Evolutionary conservation across 2,888 invertebrate genomes (phyloP), one percentile per base, ranked within the genome.

Genomic region (Aleiodes leptofemur): DNA sequence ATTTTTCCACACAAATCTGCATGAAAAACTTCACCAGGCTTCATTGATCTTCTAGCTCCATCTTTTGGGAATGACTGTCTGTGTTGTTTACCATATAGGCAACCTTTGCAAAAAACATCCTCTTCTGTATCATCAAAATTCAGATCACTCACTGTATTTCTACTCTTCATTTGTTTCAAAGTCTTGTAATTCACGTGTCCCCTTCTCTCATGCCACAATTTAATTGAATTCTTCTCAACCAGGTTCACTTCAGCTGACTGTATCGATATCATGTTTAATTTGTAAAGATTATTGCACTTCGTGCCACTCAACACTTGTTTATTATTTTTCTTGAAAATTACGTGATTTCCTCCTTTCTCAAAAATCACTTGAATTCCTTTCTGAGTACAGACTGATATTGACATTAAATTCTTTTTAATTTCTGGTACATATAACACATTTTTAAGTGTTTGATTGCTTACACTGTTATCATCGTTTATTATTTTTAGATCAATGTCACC

Each of bases 131-230:
- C 78, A 29, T 79, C 76, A 59, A 81, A 11, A 31, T 82, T 80
- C 0, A 84, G 82, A 8, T 77, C 77, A 23, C 84, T 83, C n/a
- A 78, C 77, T 9, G 83, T 73, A 23, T 85, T 79, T 75, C 51
- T 78, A 66, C 84, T 68, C 7, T 86, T 76, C 78, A 80, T 79
- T 9, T 76, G 76, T 78, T 77, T 84, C 16, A 86, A 81, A 72
- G 23, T 86, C 80, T 79, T 79, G 72, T 84, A 86, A 72, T 85
- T 83, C 68, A 84, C 84, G 72, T 86, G 87, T 11, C 85, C 85
- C 81, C 84, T 84, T 74, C 85, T 82, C 75, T 84, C 83, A 76
- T 84, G 83, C 72, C 84, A 85, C 3, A 84, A 69, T 56, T 71
- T 69, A n/a, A 76, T 66, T 57, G 64, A 66, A 23, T 23, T 23